Evolutionary conservation across 2,797 vertebrate species (phyloP).

Genomic region (Lagorchestes hirsutus): DNA sequence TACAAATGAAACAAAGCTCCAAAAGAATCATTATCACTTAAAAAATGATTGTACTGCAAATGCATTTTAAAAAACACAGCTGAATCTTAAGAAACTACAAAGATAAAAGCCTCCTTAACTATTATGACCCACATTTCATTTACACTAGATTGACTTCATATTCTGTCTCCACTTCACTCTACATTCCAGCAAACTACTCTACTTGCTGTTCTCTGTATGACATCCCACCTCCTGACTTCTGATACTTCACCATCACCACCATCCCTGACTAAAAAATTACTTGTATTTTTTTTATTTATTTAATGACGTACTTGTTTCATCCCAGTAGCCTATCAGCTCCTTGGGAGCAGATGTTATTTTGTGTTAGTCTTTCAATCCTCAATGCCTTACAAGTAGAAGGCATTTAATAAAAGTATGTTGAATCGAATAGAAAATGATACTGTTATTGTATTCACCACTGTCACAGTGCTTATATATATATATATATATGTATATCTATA

Average conservation of each 20-base stretch:
- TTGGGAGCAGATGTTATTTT: not conserved
- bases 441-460: not conserved
- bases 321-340: constrained; percentile 32
- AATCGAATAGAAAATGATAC: not conserved
- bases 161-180: not conserved
- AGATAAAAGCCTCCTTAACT: not conserved
- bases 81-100: not conserved
- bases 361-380: not conserved
- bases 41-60: not conserved
- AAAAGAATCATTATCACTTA: not conserved
- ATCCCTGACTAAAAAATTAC: constrained; percentile 14
- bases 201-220: constrained; percentile 12
- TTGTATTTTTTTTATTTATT: not conserved
- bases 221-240: not conserved
- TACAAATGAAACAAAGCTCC: not conserved
- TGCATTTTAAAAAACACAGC: not conserved
- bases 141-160: not conserved
- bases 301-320: constrained; percentile 6
- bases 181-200: not conserved
- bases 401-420: not conserved
- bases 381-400: not conserved
- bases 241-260: not conserved
- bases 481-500: too few species aligned
- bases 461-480: not conserved
- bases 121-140: not conserved